Evolutionary conservation across 2,797 vertebrate genomes (phyloP).

Genomic region (Pitangus sulphuratus): DNA sequence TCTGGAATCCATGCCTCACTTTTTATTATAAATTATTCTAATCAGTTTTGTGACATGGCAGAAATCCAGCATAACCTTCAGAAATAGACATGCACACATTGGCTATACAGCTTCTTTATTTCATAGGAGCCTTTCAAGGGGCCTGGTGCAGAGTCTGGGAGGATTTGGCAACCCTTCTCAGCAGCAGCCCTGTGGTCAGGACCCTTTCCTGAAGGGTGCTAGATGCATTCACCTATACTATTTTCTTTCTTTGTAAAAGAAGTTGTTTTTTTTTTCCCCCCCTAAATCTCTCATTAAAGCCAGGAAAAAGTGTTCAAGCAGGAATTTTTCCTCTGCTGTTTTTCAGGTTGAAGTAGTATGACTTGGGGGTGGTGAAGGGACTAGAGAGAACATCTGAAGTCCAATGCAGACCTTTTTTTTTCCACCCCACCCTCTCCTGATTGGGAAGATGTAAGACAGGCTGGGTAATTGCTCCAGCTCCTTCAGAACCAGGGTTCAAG

Average conservation of each 20-base stretch:
- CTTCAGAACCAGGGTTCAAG: neutral
- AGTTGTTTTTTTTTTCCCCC: neutral
- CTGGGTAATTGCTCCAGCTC: neutral
- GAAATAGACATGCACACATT: neutral
- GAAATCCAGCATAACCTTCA: constrained; percentile 38
- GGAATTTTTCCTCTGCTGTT: neutral
- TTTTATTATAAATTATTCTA: constrained; percentile 49
- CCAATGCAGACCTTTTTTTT: neutral
- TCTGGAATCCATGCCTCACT: neutral
- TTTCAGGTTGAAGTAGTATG: neutral
- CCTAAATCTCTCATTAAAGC: neutral
- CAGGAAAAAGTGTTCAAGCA: neutral
- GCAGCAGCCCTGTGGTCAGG: neutral
- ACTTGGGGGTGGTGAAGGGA: neutral
- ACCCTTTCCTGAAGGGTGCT: neutral
- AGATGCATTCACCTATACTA: neutral
- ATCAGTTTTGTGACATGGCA: constrained; percentile 41
- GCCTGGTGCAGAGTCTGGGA: neutral
- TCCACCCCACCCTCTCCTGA: neutral
- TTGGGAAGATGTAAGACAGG: neutral
- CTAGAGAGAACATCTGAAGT: neutral
- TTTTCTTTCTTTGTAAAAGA: neutral
- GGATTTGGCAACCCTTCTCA: neutral
- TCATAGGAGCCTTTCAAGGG: neutral
- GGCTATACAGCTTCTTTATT: neutral